A percentile compares a stretch with the other conserved stretches of the same genome.
Conservation (phyloP, 2,888 invertebrate genomes). For the Drosophila meridionalis region DNA sequence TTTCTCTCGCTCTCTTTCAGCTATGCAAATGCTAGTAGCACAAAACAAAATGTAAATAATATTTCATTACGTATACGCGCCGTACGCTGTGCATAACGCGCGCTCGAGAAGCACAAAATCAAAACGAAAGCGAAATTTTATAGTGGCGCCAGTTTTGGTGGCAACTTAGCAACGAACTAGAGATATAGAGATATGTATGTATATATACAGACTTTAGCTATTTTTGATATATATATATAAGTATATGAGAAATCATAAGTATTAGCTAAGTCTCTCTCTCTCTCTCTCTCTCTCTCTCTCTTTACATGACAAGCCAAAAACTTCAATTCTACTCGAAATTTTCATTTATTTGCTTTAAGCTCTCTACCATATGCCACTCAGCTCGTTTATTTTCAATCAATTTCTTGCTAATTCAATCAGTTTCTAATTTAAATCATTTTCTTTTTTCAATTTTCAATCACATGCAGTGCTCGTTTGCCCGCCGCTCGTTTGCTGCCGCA, state of each 20-base stretch:
- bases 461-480: background rate
- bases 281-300: background rate
- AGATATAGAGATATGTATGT: background rate
- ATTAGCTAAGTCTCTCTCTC: too few relatives aligned
- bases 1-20: background rate
- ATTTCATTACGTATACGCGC: slow-evolving; percentile 50
- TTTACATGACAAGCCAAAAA: background rate
- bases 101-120: slow-evolving; percentile 23
- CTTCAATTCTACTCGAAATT: background rate
- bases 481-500: slow-evolving; percentile 6
- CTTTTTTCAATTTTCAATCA: slow-evolving; percentile 21
- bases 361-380: background rate
- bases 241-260: background rate
- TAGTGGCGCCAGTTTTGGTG: slow-evolving; percentile 25
- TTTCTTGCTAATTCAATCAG: slow-evolving; percentile 24
- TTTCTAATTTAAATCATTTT: slow-evolving; percentile 34
- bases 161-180: background rate
- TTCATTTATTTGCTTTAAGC: background rate
- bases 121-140: slow-evolving; percentile 43
- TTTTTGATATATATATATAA: background rate
- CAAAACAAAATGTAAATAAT: slow-evolving; percentile 53
- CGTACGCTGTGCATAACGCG: slow-evolving; percentile 2
- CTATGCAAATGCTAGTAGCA: slow-evolving; percentile 38
- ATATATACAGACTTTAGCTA: background rate
- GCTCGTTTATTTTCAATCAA: slow-evolving; percentile 20